phyloP scores from a whole-genome alignment of 92 coral and sea anemone species.

The Heliopora coerulea region DNA sequence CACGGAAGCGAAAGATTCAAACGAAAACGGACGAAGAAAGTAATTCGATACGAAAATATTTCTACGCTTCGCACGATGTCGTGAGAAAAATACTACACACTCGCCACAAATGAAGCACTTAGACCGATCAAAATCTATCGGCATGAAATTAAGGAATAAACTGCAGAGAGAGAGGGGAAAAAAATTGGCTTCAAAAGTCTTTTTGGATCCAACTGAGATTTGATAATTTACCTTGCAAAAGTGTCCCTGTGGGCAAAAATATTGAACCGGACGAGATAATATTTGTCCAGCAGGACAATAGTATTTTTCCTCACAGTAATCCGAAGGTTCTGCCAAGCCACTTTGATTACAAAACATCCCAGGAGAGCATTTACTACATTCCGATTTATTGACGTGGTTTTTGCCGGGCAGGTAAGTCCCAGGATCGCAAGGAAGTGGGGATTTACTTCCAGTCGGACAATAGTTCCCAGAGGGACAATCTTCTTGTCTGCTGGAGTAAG shows the following conservation, averaged over 20 bases:
- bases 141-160: too few relatives aligned
- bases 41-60: too few relatives aligned
- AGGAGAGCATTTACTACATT: conserved; percentile 72
- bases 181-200: too few relatives aligned
- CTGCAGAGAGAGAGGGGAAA: too few relatives aligned
- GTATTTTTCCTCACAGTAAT: conserved; percentile 71
- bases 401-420: conserved; percentile 77
- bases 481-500: conserved; percentile 59
- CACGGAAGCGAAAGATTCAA: too few relatives aligned
- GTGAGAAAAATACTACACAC: too few relatives aligned
- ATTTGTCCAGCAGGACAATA: conserved; percentile 91
- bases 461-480: conserved; percentile 78
- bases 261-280: conserved; percentile 59
- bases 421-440: conserved; percentile 72
- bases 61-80: too few relatives aligned
- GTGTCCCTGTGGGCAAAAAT: conserved; percentile 80
- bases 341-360: conserved; percentile 85
- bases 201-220: too few relatives aligned
- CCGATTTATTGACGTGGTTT: conserved; percentile 67
- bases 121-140: too few relatives aligned
- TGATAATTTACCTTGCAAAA: conserved; percentile 59
- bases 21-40: too few relatives aligned
- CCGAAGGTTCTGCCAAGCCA: conserved; percentile 72
- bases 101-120: too few relatives aligned
- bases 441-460: conserved; percentile 71